Evolutionary conservation across 2,113 vertebrate genomes (phyloP).

Genomic region (Xenotilapia caudafasciata): DNA sequence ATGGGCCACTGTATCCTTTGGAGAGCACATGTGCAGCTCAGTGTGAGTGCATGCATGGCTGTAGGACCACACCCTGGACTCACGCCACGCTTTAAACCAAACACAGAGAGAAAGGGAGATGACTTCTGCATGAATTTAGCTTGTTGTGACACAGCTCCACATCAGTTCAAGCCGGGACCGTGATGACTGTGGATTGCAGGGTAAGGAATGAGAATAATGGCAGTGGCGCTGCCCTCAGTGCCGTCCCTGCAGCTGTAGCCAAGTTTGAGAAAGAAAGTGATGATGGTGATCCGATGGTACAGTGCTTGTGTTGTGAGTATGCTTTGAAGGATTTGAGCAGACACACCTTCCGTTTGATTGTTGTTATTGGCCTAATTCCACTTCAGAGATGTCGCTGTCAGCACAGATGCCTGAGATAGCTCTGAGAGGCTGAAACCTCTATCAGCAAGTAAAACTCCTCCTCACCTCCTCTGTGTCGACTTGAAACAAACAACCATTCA

Average conservation of each 20-base stretch:
- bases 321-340: not conserved
- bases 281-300: not conserved
- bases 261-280: not conserved
- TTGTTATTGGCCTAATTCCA: constrained; percentile 37
- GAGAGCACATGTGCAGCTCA: constrained; percentile 25
- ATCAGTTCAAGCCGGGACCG: not conserved
- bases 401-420: constrained; percentile 48
- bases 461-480: not conserved
- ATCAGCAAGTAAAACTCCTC: not conserved
- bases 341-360: constrained; percentile 30
- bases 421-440: constrained; percentile 33
- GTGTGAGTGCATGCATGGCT: constrained; percentile 25
- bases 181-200: not conserved
- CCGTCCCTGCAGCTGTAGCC: not conserved
- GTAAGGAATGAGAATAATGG: not conserved
- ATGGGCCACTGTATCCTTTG: constrained; percentile 18
- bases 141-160: constrained; percentile 36
- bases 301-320: not conserved
- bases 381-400: constrained; percentile 9
- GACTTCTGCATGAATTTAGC: constrained; percentile 11
- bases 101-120: constrained; percentile 18
- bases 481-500: not conserved
- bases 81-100: constrained; percentile 22
- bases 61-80: constrained; percentile 57
- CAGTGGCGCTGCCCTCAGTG: not conserved